Percentiles rank a stretch among this genome's conserved stretches.
Conservation (phyloP, 2,888 invertebrate species). For the Spisula solida region DNA sequence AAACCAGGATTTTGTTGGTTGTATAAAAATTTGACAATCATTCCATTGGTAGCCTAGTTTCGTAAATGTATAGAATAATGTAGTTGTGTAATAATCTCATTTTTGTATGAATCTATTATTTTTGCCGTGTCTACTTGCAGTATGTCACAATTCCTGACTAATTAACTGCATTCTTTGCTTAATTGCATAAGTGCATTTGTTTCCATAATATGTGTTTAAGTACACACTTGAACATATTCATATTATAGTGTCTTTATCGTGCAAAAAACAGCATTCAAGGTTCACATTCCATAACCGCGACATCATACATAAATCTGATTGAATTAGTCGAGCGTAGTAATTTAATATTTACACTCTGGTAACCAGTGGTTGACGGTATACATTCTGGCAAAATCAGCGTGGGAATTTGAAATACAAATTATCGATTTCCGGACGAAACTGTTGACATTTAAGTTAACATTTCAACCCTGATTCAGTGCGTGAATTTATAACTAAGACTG, state of each 20-base stretch:
- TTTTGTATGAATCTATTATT: no score
- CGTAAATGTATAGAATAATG: no score
- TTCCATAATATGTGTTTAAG: no score
- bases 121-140: no score
- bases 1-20: background rate
- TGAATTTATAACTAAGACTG: background rate
- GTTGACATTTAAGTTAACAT: slow-evolving; percentile 44
- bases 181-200: no score
- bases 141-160: no score
- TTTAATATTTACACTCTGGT: background rate
- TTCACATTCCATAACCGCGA: background rate
- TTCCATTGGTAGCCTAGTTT: background rate
- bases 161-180: no score
- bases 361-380: background rate
- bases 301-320: background rate
- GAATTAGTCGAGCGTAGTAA: background rate
- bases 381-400: background rate
- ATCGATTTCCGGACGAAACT: slow-evolving; percentile 40
- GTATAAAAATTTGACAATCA: background rate
- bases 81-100: no score
- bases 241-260: no score
- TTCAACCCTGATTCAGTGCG: slow-evolving; percentile 18
- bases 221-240: no score
- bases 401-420: slow-evolving; percentile 20
- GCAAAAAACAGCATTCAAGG: background rate